A percentile compares a stretch with the other conserved stretches of the same genome.
Evolutionary conservation across 2,797 vertebrate species (phyloP).

Genomic region (Clarias laeviceps): DNA sequence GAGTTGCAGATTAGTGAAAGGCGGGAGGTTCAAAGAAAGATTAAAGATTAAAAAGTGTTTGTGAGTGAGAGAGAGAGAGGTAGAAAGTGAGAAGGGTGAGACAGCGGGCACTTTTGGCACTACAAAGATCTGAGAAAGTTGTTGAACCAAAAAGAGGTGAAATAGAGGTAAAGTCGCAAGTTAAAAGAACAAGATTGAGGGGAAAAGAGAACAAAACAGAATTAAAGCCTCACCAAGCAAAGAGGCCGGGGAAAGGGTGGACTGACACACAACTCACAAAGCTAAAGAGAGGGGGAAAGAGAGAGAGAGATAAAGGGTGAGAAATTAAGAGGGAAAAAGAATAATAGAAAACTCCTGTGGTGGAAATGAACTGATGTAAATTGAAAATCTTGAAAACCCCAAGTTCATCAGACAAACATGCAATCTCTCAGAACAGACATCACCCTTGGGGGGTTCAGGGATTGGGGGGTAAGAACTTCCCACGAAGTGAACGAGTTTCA

Average conservation of each 20-base stretch:
- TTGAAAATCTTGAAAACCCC: conserved; percentile 33
- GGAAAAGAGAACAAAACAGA: conserved; percentile 39
- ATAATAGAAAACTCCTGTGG: conserved; percentile 29
- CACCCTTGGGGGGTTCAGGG: conserved; percentile 1
- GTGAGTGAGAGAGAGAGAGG: conserved; percentile 22
- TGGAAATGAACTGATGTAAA: conserved; percentile 41
- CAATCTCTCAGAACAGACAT: conserved; percentile 14
- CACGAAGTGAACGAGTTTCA: conserved; percentile 26
- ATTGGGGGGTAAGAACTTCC: neutral
- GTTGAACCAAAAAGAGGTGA: conserved; percentile 41
- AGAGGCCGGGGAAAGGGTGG: conserved; percentile 47
- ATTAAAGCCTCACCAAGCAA: conserved; percentile 47
- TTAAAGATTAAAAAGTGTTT: conserved; percentile 36
- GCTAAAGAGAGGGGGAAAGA: conserved; percentile 14
- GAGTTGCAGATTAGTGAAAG: conserved; percentile 50
- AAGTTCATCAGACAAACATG: conserved; percentile 29
- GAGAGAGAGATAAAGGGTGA: conserved; percentile 3
- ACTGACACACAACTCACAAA: conserved; percentile 26
- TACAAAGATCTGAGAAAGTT: conserved; percentile 44
- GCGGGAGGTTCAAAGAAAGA: conserved; percentile 35
- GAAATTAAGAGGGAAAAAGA: conserved; percentile 17
- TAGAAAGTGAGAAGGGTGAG: conserved; percentile 37
- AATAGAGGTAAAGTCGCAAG: conserved; percentile 36
- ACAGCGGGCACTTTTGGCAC: conserved; percentile 22
- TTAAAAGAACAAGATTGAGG: conserved; percentile 41